Evolutionary conservation across 2,113 vertebrate species (phyloP).

Genomic region (Oryzias melastigma): DNA sequence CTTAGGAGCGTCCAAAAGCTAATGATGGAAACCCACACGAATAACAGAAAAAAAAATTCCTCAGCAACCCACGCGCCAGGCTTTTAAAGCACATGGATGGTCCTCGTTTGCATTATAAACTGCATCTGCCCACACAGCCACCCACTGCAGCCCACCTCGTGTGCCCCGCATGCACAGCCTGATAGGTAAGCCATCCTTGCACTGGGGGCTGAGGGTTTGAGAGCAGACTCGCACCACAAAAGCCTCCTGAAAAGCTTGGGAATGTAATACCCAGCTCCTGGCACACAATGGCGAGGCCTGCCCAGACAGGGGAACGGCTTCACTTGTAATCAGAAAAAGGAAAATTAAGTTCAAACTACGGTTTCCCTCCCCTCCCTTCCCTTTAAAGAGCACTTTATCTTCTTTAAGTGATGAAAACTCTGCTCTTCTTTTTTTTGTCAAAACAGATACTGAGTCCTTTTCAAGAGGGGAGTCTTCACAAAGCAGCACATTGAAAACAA

Average conservation of each 20-base stretch:
- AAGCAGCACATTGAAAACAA: constrained; percentile 60
- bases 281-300: constrained; percentile 49
- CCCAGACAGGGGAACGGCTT: constrained; percentile 50
- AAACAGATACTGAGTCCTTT: constrained; percentile 65
- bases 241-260: constrained; percentile 39
- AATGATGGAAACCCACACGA: constrained; percentile 44
- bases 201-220: constrained; percentile 50
- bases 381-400: constrained; percentile 59
- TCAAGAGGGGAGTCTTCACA: constrained; percentile 61
- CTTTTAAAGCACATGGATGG: constrained; percentile 36
- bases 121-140: constrained; percentile 52
- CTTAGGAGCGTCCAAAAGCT: constrained; percentile 32
- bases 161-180: constrained; percentile 47
- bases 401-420: constrained; percentile 67
- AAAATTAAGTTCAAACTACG: constrained; percentile 57
- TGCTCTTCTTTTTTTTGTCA: constrained; percentile 61
- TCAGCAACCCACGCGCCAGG: constrained; percentile 49
- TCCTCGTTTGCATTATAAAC: constrained; percentile 42
- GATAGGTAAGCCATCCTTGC: constrained; percentile 50
- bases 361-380: constrained; percentile 27
- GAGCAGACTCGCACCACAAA: constrained; percentile 46
- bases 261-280: constrained; percentile 56
- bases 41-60: constrained; percentile 24
- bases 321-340: constrained; percentile 42
- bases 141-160: constrained; percentile 49